phyloP scores from a whole-genome alignment of 2,113 vertebrate species.

The Vanacampus margaritifer region DNA sequence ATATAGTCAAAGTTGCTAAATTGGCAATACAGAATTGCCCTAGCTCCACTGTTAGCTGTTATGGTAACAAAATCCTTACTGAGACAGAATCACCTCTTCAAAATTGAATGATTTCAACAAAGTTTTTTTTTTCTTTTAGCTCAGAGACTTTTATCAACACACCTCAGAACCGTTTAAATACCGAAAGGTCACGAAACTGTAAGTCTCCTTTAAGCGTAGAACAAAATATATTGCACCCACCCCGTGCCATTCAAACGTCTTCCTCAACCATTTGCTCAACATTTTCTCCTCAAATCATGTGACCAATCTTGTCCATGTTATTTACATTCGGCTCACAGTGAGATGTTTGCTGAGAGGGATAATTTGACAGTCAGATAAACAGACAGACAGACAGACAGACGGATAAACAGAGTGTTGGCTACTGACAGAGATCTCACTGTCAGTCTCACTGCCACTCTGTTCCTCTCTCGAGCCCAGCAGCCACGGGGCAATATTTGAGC shows the following conservation, averaged over 20 bases:
- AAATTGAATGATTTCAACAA: no score
- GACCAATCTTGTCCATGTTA: slow-evolving; percentile 59
- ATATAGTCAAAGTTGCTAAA: no score
- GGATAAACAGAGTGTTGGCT: slow-evolving; percentile 73
- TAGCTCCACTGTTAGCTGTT: no score
- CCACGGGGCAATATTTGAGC: slow-evolving; percentile 79
- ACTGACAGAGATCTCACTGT: slow-evolving; percentile 79
- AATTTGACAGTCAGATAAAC: slow-evolving; percentile 83
- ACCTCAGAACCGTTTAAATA: no score
- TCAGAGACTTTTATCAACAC: no score
- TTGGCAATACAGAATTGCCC: no score
- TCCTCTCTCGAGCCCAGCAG: slow-evolving; percentile 71
- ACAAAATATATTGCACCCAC: not conserved
- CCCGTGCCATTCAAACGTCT: not conserved
- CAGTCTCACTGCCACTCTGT: slow-evolving; percentile 76
- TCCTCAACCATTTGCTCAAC: not conserved
- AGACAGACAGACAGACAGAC: slow-evolving; percentile 80
- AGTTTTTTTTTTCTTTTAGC: no score
- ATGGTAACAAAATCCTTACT: no score
- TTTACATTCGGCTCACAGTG: slow-evolving; percentile 70
- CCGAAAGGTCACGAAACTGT: no score
- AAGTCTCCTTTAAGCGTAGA: not conserved
- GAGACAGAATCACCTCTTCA: no score
- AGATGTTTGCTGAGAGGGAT: slow-evolving; percentile 79
- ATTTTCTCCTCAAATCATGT: slow-evolving; percentile 36